A percentile compares a stretch with the other conserved stretches of the same genome.
Evolutionary conservation across 1,140 invertebrate genomes (phyloP).

Genomic region (Nylanderia fulva): DNA sequence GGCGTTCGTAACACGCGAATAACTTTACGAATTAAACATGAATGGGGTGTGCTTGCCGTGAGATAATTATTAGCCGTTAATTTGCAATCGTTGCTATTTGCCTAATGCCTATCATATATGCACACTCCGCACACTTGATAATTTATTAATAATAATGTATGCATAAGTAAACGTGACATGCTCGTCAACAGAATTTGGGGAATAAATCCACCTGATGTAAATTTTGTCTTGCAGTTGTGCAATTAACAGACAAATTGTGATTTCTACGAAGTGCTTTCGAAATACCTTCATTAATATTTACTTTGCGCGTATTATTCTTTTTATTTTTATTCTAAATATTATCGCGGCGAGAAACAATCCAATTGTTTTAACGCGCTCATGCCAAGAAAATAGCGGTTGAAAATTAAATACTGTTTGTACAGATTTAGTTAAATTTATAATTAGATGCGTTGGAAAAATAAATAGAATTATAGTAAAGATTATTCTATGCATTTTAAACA

Average conservation of each 20-base stretch:
- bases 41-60: constrained; percentile 1
- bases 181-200: constrained; percentile 17
- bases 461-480: not conserved
- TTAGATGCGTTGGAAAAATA: not conserved
- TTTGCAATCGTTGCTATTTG: constrained; percentile 66
- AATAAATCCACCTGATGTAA: not conserved
- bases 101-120: constrained; percentile 27
- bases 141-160: constrained; percentile 55
- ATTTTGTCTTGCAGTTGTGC: not conserved
- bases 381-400: not conserved
- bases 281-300: constrained; percentile 3
- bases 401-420: not conserved
- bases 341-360: not conserved
- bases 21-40: constrained; percentile 59
- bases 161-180: not conserved
- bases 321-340: not conserved
- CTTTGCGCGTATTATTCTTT: not conserved
- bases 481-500: constrained; percentile 31
- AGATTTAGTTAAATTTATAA: not conserved
- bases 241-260: constrained; percentile 20
- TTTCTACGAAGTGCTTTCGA: not conserved
- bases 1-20: constrained; percentile 52
- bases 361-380: not conserved
- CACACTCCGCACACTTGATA: constrained; percentile 24
- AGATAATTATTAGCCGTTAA: constrained; percentile 66